Evolutionary conservation across 1,140 invertebrate species (phyloP).

Genomic region (Cherax quadricarinatus): DNA sequence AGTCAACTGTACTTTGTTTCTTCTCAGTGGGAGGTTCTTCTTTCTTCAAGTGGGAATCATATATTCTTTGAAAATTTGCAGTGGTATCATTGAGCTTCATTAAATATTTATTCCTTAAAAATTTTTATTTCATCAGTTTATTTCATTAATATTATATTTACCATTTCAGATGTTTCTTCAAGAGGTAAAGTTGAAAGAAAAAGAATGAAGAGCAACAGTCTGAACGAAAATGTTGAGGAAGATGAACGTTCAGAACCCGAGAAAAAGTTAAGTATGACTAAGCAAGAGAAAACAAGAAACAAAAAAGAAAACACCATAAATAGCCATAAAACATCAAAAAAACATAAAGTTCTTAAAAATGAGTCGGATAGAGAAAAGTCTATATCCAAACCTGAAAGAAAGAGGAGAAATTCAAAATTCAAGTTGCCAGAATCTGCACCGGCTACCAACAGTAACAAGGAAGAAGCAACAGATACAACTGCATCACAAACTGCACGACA

Average conservation of each 20-base stretch:
- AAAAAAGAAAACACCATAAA: neutral
- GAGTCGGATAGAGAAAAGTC: neutral
- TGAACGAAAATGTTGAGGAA: neutral
- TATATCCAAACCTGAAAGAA: neutral
- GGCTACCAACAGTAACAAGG: neutral
- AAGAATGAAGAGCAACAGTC: neutral
- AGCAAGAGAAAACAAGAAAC: neutral
- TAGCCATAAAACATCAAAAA: neutral
- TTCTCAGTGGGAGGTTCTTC: too few relatives aligned
- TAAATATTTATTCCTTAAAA: too few relatives aligned
- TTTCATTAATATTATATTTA: neutral
- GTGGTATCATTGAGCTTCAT: too few relatives aligned
- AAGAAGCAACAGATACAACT: neutral
- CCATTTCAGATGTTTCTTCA: neutral
- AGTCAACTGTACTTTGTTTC: too few relatives aligned
- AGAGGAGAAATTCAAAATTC: neutral
- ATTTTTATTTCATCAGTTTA: neutral
- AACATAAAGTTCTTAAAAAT: neutral
- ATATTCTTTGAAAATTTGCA: too few relatives aligned
- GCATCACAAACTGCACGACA: neutral
- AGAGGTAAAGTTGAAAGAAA: neutral
- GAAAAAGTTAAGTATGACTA: neutral
- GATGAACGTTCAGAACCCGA: neutral
- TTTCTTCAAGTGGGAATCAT: too few relatives aligned
- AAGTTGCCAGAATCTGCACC: neutral